Base-by-base conservation (phyloP, 1,140 invertebrate genomes). In the Pararge aegeria region DNA sequence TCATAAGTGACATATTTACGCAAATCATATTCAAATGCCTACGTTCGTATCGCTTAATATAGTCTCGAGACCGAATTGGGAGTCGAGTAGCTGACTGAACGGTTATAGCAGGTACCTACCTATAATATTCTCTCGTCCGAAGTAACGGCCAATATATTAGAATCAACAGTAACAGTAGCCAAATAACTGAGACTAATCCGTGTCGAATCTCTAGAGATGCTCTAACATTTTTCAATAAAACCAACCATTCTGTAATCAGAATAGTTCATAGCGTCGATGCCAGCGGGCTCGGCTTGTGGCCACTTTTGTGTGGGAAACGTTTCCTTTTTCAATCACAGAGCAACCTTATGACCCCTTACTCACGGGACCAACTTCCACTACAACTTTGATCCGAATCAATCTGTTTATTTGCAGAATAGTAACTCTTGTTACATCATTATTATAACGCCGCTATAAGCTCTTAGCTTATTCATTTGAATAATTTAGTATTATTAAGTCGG, bases 131-230 rank as follows among this genome's bases (percentile, higher is more conserved):
- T 50, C 54, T n/a, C 50, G 49, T 64, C 53, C 64, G 56, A 49
- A 52, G 37, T 46, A 69, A 78, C 66, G 71, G 68, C 64, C 78
- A 71, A 83, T 83, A 86, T 82, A 55, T 86, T 76, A 83, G 83
- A 76, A 79, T 86, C 72, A 83, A 80, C 73, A 75, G 70, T 75
- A 73, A 74, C 82, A 78, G 82, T 85, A 80, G 79, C 80, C 73
- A 76, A 80, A 80, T 73, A 81, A 75, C 74, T 76, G 40, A 61
- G 56, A 62, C 61, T 85, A 83, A 85, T 85, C 82, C 76, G 75
- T 75, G 68, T 81, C 78, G 68, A 83, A 83, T 83, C 75, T 73
- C 55, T 68, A 61, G 70, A 68, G 61, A 66, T 61, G 59, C 68
- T 66, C 61, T 60, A 66, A 78, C 71, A 73, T 75, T 78, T 80